Evolutionary conservation across 2,113 vertebrate species (phyloP), one percentile per base, ranked within the genome.

Genomic region (Scortum barcoo): DNA sequence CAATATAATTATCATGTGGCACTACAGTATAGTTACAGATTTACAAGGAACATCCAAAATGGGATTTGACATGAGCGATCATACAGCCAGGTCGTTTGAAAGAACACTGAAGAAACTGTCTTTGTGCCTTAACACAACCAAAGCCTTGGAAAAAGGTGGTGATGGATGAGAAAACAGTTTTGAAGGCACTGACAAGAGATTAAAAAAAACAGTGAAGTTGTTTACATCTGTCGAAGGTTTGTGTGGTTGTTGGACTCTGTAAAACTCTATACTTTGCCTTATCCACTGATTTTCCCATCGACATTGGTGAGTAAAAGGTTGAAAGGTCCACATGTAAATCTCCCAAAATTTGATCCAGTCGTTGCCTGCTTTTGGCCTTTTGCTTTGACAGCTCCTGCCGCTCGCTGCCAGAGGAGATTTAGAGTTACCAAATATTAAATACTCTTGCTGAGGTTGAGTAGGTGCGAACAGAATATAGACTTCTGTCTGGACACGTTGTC

Each of bases 381-480:
- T 61, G 61, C 76, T 76, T 74, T 79, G 76, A 42, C 72, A 80
- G 50, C 71, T 70, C 63, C 70, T 54, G 79, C 42, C 80, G 76
- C 74, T 60, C 56, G 42, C 71, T 74, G 67, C 58, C 33, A 22
- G 62, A 83, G 57, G 83, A 81, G 72, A 85, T 89, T 88, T 61
- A 78, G 75, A 89, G 84, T 83, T 56, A 80, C 80, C 81, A 46
- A 76, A 76, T 87, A 82, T 90, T 78, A n/a, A n/a, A 76, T 42
- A 58, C 71, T 73, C 76, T 54, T n/a, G 53, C 81, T 79, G 66
- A 80, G 83, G 83, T 54, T 60, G 81, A 73, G 63, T 42, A 57
- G 87, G 62, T 46, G 84, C 85, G 80, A 86, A 66, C 67, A 75
- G 86, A 88, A 90, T 91, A 87, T 85, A 90, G 81, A 92, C 90